phyloP scores from a whole-genome alignment of 2,113 vertebrate genomes.

The Brachyhypopomus occidentalis region DNA sequence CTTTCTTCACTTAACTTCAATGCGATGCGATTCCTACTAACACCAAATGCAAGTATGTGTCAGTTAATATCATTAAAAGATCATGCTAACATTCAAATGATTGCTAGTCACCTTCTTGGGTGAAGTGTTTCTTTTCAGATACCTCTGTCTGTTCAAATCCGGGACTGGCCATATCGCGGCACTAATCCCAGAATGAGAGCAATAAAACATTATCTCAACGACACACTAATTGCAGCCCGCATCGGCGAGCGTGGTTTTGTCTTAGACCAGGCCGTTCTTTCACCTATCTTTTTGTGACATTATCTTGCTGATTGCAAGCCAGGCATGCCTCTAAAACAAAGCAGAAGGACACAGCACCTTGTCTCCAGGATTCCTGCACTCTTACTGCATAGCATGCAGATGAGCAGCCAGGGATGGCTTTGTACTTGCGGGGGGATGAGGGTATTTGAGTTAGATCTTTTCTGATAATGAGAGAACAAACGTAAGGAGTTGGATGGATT shows the following conservation, averaged over 20 bases:
- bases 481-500: constrained; percentile 28
- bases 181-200: neutral
- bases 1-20: neutral
- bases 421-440: constrained; percentile 70
- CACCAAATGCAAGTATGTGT: neutral
- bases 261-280: neutral
- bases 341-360: constrained; percentile 17
- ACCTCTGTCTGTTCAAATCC: neutral
- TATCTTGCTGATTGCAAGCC: constrained; percentile 40
- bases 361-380: constrained; percentile 46
- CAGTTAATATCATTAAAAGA: neutral
- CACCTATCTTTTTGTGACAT: constrained; percentile 32
- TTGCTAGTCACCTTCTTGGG: too few relatives aligned
- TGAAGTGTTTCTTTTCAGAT: neutral
- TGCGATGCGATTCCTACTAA: neutral
- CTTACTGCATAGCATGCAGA: constrained; percentile 72
- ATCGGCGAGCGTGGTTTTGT: constrained; percentile 32
- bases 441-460: constrained; percentile 76
- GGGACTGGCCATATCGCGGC: neutral
- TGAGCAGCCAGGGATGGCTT: constrained; percentile 67
- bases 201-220: neutral
- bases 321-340: constrained; percentile 53
- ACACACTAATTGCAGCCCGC: neutral
- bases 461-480: constrained; percentile 67
- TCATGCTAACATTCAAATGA: neutral